These are phyloP conservation scores for Thalassophryne amazonica DNA, from an alignment of 2,797 vertebrate species.

Conservation along the genomic window DNA sequence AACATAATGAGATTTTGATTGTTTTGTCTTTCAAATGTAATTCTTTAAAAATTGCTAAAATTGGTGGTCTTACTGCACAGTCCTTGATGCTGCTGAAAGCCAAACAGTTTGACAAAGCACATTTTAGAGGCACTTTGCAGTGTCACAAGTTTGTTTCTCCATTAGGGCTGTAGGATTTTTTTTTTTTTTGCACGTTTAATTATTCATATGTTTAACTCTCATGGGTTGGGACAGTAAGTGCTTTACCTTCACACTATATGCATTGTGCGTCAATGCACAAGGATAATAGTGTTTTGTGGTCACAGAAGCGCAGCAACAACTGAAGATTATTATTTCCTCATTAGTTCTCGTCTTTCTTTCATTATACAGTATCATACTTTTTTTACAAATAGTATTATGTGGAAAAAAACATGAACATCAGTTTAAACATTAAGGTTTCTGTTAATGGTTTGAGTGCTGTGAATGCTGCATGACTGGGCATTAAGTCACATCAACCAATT, in stretches of 20 bases:
- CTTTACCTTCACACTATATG: slow-evolving; percentile 10
- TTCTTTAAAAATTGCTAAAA: neutral
- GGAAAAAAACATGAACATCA: no score
- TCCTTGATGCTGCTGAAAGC: neutral
- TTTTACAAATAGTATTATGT: no score
- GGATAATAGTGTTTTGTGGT: neutral
- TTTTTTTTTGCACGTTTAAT: slow-evolving; percentile 25
- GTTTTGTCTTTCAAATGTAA: neutral
- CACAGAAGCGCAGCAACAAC: neutral
- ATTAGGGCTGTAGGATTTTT: slow-evolving; percentile 5
- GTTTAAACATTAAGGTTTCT: no score
- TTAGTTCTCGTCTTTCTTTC: neutral
- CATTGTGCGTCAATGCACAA: slow-evolving; percentile 5
- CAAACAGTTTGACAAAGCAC: neutral
- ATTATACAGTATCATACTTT: neutral
- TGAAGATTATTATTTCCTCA: neutral
- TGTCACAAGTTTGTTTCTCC: slow-evolving; percentile 3
- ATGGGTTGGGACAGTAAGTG: slow-evolving; percentile 1
- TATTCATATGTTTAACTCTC: slow-evolving; percentile 32
- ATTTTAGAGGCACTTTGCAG: neutral
- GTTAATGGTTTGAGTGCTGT: no score
- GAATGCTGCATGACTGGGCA: no score
- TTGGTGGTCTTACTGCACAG: neutral
- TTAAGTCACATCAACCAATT: no score
- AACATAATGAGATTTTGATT: neutral